Evolutionary conservation across 2,113 vertebrate species (phyloP).

Genomic region (Crypturellus undulatus): DNA sequence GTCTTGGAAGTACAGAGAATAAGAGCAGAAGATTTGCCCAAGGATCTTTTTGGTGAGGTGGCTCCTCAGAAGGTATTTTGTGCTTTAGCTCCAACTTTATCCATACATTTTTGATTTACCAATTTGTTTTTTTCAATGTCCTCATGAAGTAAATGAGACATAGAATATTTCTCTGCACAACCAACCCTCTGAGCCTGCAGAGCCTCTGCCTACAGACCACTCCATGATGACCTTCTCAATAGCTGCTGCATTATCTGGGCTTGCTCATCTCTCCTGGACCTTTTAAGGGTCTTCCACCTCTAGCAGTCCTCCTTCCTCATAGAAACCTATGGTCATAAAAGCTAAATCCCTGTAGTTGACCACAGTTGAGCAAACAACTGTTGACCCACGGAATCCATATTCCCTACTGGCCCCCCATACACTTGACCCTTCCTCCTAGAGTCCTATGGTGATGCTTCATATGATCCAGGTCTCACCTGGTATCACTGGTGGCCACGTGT

Average conservation of each 20-base stretch:
- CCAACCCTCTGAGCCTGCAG: neutral
- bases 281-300: too few relatives aligned
- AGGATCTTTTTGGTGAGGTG: neutral
- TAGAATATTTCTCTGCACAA: neutral
- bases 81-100: neutral
- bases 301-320: neutral
- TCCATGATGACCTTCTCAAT: too few relatives aligned
- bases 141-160: neutral
- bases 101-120: neutral
- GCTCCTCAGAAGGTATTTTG: neutral
- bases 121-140: neutral
- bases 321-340: neutral
- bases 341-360: neutral
- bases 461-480: neutral
- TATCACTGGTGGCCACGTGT: neutral
- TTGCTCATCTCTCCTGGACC: too few relatives aligned
- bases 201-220: neutral
- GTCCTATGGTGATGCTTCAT: fast-evolving
- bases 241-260: too few relatives aligned
- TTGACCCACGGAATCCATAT: neutral
- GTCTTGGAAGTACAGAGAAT: neutral
- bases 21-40: neutral
- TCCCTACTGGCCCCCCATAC: neutral
- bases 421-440: neutral
- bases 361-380: neutral